Evolutionary conservation across 2,797 vertebrate species (phyloP), one percentile per base, ranked within the genome.

Genomic region (Xiphophorus birchmanni): DNA sequence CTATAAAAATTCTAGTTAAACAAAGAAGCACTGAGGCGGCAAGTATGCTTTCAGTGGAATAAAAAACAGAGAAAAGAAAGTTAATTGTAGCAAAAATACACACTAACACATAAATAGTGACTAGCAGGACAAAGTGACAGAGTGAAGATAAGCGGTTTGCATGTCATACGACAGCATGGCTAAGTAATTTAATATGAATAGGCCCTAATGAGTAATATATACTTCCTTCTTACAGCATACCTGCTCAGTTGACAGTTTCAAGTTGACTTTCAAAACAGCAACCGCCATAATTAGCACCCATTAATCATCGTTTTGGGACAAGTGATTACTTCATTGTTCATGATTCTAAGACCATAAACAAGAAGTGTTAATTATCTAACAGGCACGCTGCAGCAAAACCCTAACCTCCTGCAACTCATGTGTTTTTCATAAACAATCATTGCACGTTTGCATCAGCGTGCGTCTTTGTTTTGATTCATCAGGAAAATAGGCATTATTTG

Each of bases 401-500:
- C 40, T 44, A 44, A n/a, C 26, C 40, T 26, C 40, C 67, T n/a
- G 23, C 29, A 72, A 45, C 35, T 40, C 23, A 40, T 74, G 40
- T 45, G 26, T 63, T 45, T 75, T 76, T 76, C 37, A 69, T 37
- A 37, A 73, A 76, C 78, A 65, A 54, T 81, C 74, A 42, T 13
- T 9, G 82, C 23, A 45, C 50, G 1, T 48, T 77, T 77, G 29
- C 52, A 73, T 80, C 78, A 69, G 72, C 67, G 6, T 52, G 58
- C 69, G 9, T 44, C 37, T 48, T 81, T 48, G 60, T 58, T 44
- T 73, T 78, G 42, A 77, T 48, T 76, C 26, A 37, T 23, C 12
- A 84, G 72, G 42, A 76, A 77, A 86, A 78, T 10, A 26, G 12
- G 76, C 81, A 80, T 83, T 81, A 60, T 81, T 76, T 69, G 56